Percentiles rank a stretch among this genome's conserved stretches.
Evolutionary conservation across 2,113 vertebrate genomes (phyloP).

Genomic region (Cephalopterus ornatus): DNA sequence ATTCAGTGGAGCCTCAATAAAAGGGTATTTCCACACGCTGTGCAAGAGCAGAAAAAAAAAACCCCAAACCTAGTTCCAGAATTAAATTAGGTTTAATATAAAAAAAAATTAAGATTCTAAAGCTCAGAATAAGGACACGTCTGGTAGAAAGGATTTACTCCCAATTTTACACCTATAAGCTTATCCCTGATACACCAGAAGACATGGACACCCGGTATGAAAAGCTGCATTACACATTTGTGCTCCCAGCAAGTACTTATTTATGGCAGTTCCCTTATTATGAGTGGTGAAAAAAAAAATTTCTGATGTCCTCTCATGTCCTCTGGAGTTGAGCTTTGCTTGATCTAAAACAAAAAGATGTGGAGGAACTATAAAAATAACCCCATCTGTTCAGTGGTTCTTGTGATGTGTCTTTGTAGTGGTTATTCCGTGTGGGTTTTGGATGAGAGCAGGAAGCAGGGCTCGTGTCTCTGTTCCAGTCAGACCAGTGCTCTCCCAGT

Average conservation of each 20-base stretch:
- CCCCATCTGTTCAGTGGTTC: not conserved
- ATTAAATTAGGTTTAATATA: not conserved
- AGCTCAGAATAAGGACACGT: not conserved
- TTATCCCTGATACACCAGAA: not conserved
- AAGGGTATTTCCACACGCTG: not conserved
- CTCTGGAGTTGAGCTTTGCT: not conserved
- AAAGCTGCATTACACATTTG: not conserved
- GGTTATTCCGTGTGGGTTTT: not conserved
- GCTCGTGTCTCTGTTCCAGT: not conserved
- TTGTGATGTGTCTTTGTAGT: not conserved
- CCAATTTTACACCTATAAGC: not conserved
- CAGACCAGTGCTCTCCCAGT: not conserved
- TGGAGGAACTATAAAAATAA: not conserved
- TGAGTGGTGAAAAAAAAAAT: not conserved
- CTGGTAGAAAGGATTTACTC: not conserved
- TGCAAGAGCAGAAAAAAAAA: not conserved
- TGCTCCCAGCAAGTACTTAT: not conserved
- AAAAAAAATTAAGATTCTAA: not conserved
- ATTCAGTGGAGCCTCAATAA: not conserved
- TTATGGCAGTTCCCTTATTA: not conserved
- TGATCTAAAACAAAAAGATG: constrained; percentile 2
- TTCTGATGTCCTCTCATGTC: not conserved
- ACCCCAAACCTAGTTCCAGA: not conserved
- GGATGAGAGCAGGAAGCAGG: not conserved
- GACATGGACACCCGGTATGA: not conserved